Evolutionary conservation across 2,888 invertebrate genomes (phyloP).

Genomic region (Isoperla grammatica): DNA sequence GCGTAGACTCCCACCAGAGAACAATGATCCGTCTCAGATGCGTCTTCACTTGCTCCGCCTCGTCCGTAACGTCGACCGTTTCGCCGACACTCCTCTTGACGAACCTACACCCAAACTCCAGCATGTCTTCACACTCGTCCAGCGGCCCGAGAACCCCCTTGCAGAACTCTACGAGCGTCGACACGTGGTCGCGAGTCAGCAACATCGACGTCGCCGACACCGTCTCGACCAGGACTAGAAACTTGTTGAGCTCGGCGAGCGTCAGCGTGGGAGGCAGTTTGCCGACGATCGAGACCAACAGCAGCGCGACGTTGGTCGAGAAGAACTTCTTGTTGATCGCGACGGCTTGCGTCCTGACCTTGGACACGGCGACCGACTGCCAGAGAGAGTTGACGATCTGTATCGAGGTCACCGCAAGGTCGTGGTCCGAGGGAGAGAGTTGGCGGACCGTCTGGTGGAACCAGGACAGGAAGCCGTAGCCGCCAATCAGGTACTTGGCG

Average conservation of each 20-base stretch:
- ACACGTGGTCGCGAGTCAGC: constrained; percentile 36
- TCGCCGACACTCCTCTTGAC: neutral
- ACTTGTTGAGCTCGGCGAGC: constrained; percentile 23
- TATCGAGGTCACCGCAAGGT: constrained; percentile 34
- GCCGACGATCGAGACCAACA: constrained; percentile 29
- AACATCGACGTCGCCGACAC: constrained; percentile 23
- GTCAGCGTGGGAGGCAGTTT: constrained; percentile 1
- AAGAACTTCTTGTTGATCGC: neutral
- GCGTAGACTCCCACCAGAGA: neutral
- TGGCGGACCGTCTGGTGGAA: constrained; percentile 44
- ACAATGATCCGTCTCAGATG: constrained; percentile 15
- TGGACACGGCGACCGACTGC: neutral
- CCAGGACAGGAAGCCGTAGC: constrained; percentile 69
- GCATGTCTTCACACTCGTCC: constrained; percentile 40
- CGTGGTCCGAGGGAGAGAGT: constrained; percentile 33
- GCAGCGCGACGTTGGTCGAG: constrained; percentile 29
- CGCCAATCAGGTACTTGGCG: constrained; percentile 57
- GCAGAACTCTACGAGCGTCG: constrained; percentile 33
- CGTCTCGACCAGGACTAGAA: constrained; percentile 32
- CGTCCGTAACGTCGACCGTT: neutral
- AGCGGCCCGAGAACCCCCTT: constrained; percentile 34
- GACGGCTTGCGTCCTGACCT: neutral
- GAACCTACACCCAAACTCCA: constrained; percentile 40
- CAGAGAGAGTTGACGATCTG: constrained; percentile 31
- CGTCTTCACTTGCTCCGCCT: neutral